Evolutionary conservation across 1,140 invertebrate genomes (phyloP), one percentile per base, ranked within the genome.

Genomic region (Pectinophora gossypiella): DNA sequence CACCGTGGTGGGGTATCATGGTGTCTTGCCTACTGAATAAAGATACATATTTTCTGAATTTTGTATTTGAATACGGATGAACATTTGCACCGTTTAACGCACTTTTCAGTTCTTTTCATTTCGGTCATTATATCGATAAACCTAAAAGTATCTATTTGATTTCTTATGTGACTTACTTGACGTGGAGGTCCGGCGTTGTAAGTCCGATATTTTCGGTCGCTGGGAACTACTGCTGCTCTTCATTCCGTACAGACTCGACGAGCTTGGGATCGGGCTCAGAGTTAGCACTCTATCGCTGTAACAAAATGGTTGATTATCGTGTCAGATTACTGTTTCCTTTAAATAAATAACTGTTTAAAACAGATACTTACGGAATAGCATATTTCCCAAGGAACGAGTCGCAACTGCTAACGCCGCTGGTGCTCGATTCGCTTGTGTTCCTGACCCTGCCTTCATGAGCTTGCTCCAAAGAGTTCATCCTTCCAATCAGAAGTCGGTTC

Each of bases 261-360:
- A 92, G 80, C 94, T 95, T 0, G 94, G 93, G 67, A 95, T 94
- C 1, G 95, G 94, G 85, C 94, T 95, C n/a, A 95, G 85, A 10
- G 93, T 94, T 67, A 92, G 89, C 54, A 92, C 89, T 65, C 91
- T 89, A 51, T 93, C 92, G 48, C 92, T 93, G n/a, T 27, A 27
- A 27, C 5, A 5, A 40, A 40, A 40, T 40, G 1, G 13, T 40
- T 38, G 4, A 40, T 40, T 2, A 6, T 16, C 6, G 1, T 3
- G 2, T 32, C 1, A 32, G 7, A 1, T 1, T 9, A 32, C 27
- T 23, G 4, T 23, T 23, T 23, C 10, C 22, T 23, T 23, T 23
- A 23, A 23, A 4, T 10, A 23, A 4, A 23, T 5, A 23, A 23
- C 4, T 5, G 22, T 23, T 23, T 5, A 23, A 10, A 32, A 2